A percentile compares a stretch with the other conserved stretches of the same genome.
These are phyloP conservation scores for Danionella cerebrum DNA, from an alignment of 2,113 vertebrate species.

Conservation along the genomic window DNA sequence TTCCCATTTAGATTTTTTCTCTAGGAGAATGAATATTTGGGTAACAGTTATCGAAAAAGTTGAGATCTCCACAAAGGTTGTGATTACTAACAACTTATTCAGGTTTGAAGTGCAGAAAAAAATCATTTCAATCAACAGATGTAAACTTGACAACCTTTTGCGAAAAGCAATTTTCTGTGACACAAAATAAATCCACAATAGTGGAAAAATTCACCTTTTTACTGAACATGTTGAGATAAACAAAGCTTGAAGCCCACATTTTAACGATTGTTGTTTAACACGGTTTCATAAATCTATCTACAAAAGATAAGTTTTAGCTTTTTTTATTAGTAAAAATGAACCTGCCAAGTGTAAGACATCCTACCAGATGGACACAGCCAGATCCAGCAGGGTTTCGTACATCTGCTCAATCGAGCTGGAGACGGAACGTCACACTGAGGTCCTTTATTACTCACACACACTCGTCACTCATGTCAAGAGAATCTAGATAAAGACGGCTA, in stretches of 20 bases:
- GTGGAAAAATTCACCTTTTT: no score
- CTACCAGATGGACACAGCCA: slow-evolving; percentile 68
- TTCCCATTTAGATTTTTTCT: no score
- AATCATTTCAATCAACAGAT: background rate
- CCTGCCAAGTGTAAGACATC: slow-evolving; percentile 25
- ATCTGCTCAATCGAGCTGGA: slow-evolving; percentile 45
- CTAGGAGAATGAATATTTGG: no score
- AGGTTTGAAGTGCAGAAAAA: background rate
- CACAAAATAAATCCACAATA: background rate
- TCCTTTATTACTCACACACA: slow-evolving; percentile 46
- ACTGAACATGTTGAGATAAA: no score
- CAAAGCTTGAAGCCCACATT: no score
- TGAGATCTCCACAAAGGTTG: no score
- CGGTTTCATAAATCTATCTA: background rate
- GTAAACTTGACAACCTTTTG: no score
- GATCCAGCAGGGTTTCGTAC: slow-evolving; percentile 50
- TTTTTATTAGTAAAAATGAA: slow-evolving; percentile 39
- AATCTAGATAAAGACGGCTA: slow-evolving; percentile 47
- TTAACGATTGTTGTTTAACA: background rate
- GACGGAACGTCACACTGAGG: slow-evolving; percentile 47
- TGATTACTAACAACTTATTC: no score
- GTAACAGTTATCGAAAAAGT: no score
- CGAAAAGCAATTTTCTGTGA: no score
- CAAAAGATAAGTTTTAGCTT: slow-evolving; percentile 2
- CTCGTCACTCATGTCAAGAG: slow-evolving; percentile 35